These are phyloP conservation scores for Venustoraphidia nigricollis DNA, from an alignment of 2,888 invertebrate genomes.

Conservation along the genomic window DNA sequence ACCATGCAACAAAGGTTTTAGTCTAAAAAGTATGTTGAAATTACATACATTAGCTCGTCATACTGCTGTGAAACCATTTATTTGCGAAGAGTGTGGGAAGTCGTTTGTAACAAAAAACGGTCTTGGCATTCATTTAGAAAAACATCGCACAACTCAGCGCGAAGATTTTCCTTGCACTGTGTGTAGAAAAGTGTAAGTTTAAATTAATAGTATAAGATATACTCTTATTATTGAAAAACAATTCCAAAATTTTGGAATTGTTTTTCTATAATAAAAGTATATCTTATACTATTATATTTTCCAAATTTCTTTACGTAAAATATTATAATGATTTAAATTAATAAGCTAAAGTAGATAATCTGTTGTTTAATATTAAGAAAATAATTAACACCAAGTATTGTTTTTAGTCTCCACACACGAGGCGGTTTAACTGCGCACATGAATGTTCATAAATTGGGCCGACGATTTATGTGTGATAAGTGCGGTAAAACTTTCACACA, in stretches of 20 bases:
- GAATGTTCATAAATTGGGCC: constrained; percentile 27
- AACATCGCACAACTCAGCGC: constrained; percentile 27
- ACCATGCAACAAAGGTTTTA: constrained; percentile 34
- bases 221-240: no score
- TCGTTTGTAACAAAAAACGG: constrained; percentile 30
- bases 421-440: constrained; percentile 29
- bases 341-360: neutral
- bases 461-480: constrained; percentile 35
- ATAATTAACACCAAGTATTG: neutral
- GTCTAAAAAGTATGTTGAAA: constrained; percentile 35
- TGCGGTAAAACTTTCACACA: constrained; percentile 39
- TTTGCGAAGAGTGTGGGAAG: constrained; percentile 27
- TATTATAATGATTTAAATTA: no score
- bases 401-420: constrained; percentile 25
- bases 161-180: constrained; percentile 28
- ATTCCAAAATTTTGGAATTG: no score
- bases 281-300: no score
- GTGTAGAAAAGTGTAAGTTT: constrained; percentile 27
- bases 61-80: constrained; percentile 27
- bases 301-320: no score
- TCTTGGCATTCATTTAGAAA: constrained; percentile 31
- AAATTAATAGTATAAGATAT: neutral
- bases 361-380: neutral
- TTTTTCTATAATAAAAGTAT: no score
- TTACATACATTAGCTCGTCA: constrained; percentile 36